Evolutionary conservation across 1,140 invertebrate species (phyloP), one percentile per base, ranked within the genome.

Genomic region (Drosophila watanabei): DNA sequence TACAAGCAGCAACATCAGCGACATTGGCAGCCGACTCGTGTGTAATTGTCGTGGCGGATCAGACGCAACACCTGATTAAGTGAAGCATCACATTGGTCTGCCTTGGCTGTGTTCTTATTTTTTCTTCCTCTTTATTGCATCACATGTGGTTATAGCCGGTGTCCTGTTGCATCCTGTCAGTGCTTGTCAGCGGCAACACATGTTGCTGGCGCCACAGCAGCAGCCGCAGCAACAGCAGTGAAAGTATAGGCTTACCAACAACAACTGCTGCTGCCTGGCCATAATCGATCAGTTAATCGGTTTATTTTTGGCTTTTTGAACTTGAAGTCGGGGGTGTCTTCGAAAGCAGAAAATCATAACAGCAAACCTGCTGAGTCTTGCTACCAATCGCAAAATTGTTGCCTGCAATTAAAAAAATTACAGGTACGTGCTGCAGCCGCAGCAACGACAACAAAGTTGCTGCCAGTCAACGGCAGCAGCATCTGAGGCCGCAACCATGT

Each of bases 11-110:
- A 77, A 62, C 82, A 73, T 39, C 63, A 69, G 65, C 68, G 43
- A 66, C 68, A 79, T 51, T 71, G 75, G 51, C 82, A 66, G 70
- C 76, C 51, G 51, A 75, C 73, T 81, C 80, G 78, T 77, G 66
- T 90, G 83, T 88, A 85, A 88, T 91, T 92, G 88, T 91, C 89
- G 89, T 82, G 81, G 73, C 71, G 80, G 84, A 92, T 88, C 88
- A 88, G 79, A 77, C 61, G 82, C 88, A 84, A 88, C 89, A 92
- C 89, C 88, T 91, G 89, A 91, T 92, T 92, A 90, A 92, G 77
- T 90, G 75, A 84, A 86, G 90, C 90, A 91, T 77, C 82, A 82
- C 82, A 63, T 54, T 54, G 51, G 30, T 32, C 18, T 46, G 43
- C n/a, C 51, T 14, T 5, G 30, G 6, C n/a, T 35, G 51, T 18